Evolutionary conservation across 2,888 invertebrate species (phyloP).

Genomic region (Adelognathus sp.): DNA sequence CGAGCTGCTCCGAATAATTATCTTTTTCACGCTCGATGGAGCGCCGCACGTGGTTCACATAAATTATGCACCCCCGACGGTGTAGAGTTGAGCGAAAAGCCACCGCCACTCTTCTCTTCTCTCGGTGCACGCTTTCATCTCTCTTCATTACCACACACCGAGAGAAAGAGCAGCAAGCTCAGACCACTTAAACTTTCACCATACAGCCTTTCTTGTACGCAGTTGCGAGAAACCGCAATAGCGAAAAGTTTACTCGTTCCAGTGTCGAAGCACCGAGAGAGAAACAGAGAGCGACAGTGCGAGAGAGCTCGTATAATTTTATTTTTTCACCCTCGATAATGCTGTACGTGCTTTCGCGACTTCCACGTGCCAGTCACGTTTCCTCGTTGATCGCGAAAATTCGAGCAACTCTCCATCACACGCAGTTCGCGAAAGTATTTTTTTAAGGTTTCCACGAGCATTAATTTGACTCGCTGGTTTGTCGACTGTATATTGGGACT

Average conservation of each 20-base stretch:
- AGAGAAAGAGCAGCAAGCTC: constrained; percentile 3
- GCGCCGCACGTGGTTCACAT: constrained; percentile 55
- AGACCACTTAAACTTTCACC: constrained; percentile 57
- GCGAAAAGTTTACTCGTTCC: constrained; percentile 46
- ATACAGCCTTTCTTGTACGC: constrained; percentile 54
- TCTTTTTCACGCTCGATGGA: constrained; percentile 57
- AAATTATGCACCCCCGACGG: constrained; percentile 59
- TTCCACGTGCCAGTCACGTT: background rate
- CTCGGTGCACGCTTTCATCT: constrained; percentile 10
- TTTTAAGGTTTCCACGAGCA: background rate
- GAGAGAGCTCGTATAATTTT: constrained; percentile 37
- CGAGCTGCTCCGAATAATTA: constrained; percentile 57
- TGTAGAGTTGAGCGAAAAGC: constrained; percentile 40
- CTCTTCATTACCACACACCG: constrained; percentile 40
- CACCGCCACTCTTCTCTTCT: constrained; percentile 20
- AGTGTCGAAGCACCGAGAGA: constrained; percentile 11
- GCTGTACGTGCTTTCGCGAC: background rate
- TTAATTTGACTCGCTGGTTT: background rate
- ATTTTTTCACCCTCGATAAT: constrained; percentile 34
- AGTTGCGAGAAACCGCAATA: constrained; percentile 40
- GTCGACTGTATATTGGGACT: background rate
- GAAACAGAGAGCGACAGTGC: constrained; percentile 31
- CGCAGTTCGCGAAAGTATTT: background rate
- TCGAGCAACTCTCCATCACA: background rate
- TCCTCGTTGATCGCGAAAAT: constrained; percentile 11